These are phyloP conservation scores for Rhynchophorus ferrugineus DNA, from an alignment of 1,140 invertebrate species.

Conservation along the genomic window DNA sequence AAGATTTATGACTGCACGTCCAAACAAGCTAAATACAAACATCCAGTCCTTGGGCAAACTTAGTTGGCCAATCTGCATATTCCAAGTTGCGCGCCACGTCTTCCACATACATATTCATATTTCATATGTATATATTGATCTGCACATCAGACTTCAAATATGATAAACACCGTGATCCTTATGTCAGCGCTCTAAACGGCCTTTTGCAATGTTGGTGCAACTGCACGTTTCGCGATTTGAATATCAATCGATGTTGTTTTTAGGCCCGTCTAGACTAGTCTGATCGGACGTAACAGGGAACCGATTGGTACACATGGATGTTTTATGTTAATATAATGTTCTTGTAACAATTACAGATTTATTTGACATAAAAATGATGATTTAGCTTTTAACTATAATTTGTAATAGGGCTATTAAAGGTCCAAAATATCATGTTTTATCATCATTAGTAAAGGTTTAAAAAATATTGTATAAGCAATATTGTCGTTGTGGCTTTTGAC, in stretches of 20 bases:
- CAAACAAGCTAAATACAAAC: constrained; percentile 18
- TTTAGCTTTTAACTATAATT: too few relatives aligned
- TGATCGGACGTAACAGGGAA: too few relatives aligned
- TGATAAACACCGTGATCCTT: constrained; percentile 11
- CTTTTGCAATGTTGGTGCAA: neutral
- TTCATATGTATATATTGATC: constrained; percentile 20
- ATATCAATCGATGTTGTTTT: neutral
- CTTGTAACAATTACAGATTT: too few relatives aligned
- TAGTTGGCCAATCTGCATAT: constrained; percentile 19
- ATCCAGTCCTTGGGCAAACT: constrained; percentile 14
- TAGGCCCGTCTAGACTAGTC: neutral
- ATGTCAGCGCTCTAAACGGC: constrained; percentile 6
- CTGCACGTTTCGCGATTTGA: neutral
- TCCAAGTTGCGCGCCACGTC: constrained; percentile 15
- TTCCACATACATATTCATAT: constrained; percentile 21
- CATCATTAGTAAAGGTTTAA: too few relatives aligned
- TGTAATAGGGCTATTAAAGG: too few relatives aligned
- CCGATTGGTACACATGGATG: too few relatives aligned
- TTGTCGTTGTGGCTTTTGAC: too few relatives aligned
- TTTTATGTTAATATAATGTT: too few relatives aligned
- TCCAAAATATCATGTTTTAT: too few relatives aligned
- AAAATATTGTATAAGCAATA: too few relatives aligned
- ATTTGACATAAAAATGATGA: too few relatives aligned
- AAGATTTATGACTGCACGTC: constrained; percentile 21
- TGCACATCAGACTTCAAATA: constrained; percentile 15